Conservation (phyloP, 2,113 vertebrate genomes). For the Anser brachyrhynchus region DNA sequence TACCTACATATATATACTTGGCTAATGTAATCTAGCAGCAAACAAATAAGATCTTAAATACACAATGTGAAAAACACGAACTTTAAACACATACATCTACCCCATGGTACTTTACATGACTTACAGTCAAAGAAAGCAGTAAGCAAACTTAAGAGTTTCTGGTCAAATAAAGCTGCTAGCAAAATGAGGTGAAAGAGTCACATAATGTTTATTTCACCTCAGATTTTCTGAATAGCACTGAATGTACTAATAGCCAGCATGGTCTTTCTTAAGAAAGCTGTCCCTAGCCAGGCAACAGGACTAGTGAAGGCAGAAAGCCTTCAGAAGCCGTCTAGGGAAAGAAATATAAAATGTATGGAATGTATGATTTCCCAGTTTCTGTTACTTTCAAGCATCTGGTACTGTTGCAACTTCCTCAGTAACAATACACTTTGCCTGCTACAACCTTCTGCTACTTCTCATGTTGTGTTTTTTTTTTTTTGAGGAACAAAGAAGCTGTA, state of each 20-base stretch:
- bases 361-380: not conserved
- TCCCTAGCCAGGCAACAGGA: rapidly evolving
- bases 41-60: not conserved
- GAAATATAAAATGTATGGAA: rapidly evolving
- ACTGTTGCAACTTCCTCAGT: not conserved
- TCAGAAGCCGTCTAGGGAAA: not conserved
- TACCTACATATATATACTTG: not conserved
- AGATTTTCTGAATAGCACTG: too few relatives aligned
- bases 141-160: not conserved
- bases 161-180: too few relatives aligned
- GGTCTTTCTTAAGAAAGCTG: too few relatives aligned
- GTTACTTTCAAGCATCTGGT: not conserved
- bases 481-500: not conserved
- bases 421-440: rapidly evolving
- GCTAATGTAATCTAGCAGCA: conserved; percentile 4
- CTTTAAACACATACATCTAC: not conserved
- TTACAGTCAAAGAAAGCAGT: not conserved
- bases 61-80: not conserved
- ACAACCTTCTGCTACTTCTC: not conserved
- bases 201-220: too few relatives aligned
- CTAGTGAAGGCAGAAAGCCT: not conserved
- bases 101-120: not conserved
- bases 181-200: too few relatives aligned
- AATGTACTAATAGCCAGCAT: too few relatives aligned
- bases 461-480: not conserved